Evolutionary conservation across 2,797 vertebrate species (phyloP).

Genomic region (Brotogeris chrysoptera): DNA sequence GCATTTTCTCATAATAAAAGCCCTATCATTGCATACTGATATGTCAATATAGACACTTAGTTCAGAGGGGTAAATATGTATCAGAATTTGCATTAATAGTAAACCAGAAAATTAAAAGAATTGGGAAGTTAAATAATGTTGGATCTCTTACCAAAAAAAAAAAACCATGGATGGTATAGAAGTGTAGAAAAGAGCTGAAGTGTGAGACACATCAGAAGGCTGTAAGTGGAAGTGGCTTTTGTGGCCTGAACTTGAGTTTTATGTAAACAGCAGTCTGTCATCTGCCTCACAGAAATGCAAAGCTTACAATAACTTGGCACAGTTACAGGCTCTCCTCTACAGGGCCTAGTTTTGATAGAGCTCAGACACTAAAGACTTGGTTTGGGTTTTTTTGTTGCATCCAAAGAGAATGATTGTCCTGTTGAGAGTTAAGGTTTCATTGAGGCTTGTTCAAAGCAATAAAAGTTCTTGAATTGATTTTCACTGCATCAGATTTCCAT

Average conservation of each 20-base stretch:
- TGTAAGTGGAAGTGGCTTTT: conserved; percentile 48
- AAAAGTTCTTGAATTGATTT: conserved; percentile 47
- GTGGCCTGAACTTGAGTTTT: conserved; percentile 28
- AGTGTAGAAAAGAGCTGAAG: neutral
- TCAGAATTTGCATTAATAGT: neutral
- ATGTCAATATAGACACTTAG: neutral
- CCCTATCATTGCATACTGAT: neutral
- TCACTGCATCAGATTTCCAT: conserved; percentile 44
- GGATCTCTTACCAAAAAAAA: neutral
- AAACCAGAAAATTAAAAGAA: neutral
- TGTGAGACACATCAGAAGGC: neutral
- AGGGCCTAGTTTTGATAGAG: conserved; percentile 16
- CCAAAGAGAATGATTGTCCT: conserved; percentile 16
- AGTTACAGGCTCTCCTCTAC: neutral
- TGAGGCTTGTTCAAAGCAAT: neutral
- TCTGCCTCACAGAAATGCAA: conserved; percentile 21
- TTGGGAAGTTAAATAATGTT: neutral
- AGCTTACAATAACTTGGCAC: neutral
- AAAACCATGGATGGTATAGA: neutral
- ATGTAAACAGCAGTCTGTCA: conserved; percentile 37
- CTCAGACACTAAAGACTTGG: neutral
- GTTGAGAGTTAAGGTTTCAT: conserved; percentile 41
- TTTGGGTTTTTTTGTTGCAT: conserved; percentile 19
- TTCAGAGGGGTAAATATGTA: neutral
- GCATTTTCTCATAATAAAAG: neutral